Evolutionary conservation across 2,888 invertebrate genomes (phyloP).

Genomic region (Ischnura elegans): DNA sequence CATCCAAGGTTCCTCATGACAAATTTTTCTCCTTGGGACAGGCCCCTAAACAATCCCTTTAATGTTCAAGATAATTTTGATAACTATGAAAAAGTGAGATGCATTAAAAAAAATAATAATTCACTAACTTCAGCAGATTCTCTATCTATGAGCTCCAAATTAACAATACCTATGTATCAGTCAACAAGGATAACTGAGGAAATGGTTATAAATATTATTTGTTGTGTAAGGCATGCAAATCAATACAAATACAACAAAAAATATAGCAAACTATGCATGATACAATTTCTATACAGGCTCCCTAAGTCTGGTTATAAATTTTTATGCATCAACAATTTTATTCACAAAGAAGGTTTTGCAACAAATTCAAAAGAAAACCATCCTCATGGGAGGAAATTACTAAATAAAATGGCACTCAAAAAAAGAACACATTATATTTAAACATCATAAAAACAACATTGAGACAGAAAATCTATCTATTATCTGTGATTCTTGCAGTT

Average conservation of each 20-base stretch:
- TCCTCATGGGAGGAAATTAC: not conserved
- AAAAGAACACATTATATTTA: not conserved
- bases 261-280: not conserved
- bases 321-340: not conserved
- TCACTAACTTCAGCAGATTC: no score
- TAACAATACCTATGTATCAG: no score
- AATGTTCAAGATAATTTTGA: no score
- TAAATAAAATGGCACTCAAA: not conserved
- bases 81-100: no score
- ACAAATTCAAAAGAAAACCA: not conserved
- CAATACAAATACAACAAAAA: not conserved
- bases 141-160: no score
- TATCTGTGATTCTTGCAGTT: not conserved
- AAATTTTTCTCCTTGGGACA: no score
- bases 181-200: no score
- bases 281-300: not conserved
- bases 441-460: not conserved
- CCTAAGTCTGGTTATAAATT: not conserved
- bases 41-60: no score
- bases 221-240: not conserved
- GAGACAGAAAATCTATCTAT: not conserved
- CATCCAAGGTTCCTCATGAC: no score
- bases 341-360: slow-evolving; percentile 1
- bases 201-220: not conserved
- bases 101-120: no score